Base-by-base conservation (phyloP, 2,888 invertebrate species). In the Tipula lateralis region DNA sequence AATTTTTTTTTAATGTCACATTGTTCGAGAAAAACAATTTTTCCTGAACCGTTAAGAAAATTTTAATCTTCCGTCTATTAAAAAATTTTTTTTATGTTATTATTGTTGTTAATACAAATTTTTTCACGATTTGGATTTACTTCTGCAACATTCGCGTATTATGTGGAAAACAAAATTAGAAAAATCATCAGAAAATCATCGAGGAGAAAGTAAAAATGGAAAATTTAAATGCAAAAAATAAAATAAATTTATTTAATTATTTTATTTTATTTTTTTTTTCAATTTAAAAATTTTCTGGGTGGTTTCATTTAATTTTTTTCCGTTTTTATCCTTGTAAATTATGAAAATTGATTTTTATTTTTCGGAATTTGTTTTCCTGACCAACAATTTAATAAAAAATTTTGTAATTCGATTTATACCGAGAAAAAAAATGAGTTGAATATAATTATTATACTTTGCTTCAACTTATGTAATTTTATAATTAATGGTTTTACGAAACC, bases 251-350 rank as follows among this genome's bases (percentile, higher is more conserved):
- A 66, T 66, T 66, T 66, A 66, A 66, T 66, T 66, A 66, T 66
- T 66, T 66, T 66, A 66, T 66, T 66, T 66, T 24, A 66, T 66
- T 66, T 24, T 66, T 66, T 66, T 66, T 66, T 66, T 24, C 66
- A 66, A 66, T 66, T 66, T 66, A 66, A 66, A 66, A 66, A 66
- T 66, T 66, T 66, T 66, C 66, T 66, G 66, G 66, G 66, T 66
- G 66, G 66, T 66, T 66, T 66, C 66, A 66, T 66, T 66, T 66
- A 66, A 66, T 66, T 66, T n/a, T n/a, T 66, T 66, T 50, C 44
- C 44, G n/a, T 50, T 66, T 66, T 44, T 39, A n/a, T 44, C 16
- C 16, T n/a, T 44, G 9, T 24, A 66, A 66, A 66, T 66, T 66
- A 66, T 66, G 66, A 66, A 66, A 66, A 66, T 66, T 66, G 66